Evolutionary conservation across 2,797 vertebrate genomes (phyloP).

Genomic region (Coregonus ussuriensis): DNA sequence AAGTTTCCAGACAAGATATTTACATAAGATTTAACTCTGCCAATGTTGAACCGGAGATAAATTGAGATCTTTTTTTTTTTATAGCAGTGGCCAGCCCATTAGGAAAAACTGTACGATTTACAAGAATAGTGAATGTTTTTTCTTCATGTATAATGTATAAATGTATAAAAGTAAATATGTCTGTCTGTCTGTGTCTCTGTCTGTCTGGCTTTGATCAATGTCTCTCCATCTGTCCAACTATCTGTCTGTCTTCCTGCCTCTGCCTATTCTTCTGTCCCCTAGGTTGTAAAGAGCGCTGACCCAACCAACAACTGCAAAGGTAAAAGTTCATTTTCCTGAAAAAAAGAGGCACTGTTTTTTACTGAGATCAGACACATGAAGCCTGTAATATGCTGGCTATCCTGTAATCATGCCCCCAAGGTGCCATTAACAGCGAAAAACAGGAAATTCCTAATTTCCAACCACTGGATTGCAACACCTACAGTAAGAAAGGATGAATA

Average conservation of each 20-base stretch:
- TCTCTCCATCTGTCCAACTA: too few relatives aligned
- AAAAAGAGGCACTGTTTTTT: neutral
- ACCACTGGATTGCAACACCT: slow-evolving; percentile 47
- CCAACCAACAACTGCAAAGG: neutral
- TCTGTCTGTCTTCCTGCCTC: neutral
- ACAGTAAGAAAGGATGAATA: neutral
- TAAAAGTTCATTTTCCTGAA: neutral
- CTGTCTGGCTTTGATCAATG: too few relatives aligned
- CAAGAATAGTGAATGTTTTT: too few relatives aligned
- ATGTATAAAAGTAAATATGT: neutral
- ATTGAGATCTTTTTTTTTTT: neutral
- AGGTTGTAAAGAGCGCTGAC: neutral
- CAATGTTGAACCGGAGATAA: neutral
- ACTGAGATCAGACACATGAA: slow-evolving; percentile 4
- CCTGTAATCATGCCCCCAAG: neutral
- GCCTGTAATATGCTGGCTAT: neutral
- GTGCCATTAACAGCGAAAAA: slow-evolving; percentile 45
- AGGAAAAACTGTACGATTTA: neutral
- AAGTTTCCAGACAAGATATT: slow-evolving; percentile 49
- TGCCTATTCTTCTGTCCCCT: too few relatives aligned
- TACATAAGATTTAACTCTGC: slow-evolving; percentile 27
- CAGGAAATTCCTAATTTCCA: slow-evolving; percentile 65
- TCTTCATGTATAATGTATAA: too few relatives aligned
- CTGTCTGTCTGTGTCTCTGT: neutral
- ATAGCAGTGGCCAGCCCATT: neutral